Conservation (phyloP, 2,797 vertebrate species). For the Sebastes alutus region DNA sequence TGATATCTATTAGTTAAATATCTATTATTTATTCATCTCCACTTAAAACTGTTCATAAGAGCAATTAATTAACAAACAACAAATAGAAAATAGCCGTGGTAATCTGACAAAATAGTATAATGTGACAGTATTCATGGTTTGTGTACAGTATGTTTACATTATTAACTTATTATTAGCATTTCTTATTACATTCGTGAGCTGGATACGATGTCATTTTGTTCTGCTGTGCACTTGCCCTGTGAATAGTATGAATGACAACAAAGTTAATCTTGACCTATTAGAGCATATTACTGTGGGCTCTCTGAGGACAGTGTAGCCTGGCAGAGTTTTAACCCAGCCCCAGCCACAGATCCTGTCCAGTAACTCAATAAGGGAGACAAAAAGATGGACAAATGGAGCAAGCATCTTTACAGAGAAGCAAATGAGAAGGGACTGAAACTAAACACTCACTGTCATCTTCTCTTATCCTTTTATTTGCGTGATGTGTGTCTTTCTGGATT, state of each 20-base stretch:
- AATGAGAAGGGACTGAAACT: background rate
- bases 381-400: background rate
- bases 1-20: no score
- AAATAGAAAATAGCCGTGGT: no score
- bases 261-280: background rate
- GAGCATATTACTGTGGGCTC: background rate
- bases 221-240: background rate
- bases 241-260: background rate
- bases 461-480: background rate
- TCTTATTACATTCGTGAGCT: background rate
- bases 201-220: background rate
- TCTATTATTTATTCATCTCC: no score
- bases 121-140: background rate
- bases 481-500: background rate
- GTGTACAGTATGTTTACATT: background rate
- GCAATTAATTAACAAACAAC: no score
- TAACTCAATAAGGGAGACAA: slow-evolving; percentile 5
- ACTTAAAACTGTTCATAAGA: no score
- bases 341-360: background rate
- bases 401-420: background rate
- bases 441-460: slow-evolving; percentile 16
- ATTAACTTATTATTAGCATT: background rate
- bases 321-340: background rate
- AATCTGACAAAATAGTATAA: no score
- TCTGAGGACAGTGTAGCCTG: background rate